Base-by-base conservation (phyloP, 2,888 invertebrate species). In the Pachliopta kotzebuea region DNA sequence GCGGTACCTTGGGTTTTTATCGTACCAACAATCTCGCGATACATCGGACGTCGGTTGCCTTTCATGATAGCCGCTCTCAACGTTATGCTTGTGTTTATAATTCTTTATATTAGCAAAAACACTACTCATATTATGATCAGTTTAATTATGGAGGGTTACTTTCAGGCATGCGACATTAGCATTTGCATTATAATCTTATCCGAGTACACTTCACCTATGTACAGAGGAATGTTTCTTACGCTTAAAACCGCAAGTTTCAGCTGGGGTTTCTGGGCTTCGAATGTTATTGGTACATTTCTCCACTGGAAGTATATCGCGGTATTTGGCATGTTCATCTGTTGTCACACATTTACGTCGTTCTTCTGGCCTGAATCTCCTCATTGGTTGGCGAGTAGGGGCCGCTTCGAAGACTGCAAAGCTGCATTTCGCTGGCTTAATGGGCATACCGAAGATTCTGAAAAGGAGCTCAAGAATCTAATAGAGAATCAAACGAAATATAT, bases 211-310 rank as follows among this genome's bases (percentile, higher is more conserved):
- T 77, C 79, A 52, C 79, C 84, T 1, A 74, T 75, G 23, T 80
- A 83, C 55, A 72, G 84, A 57, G 83, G 83, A 8, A 69, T 82
- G 23, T 81, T 82, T 56, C 75, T 79, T 70, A 75, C 80, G 62
- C 76, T 82, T 17, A 80, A 83, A 69, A 77, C 81, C 0, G 81
- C 81, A 1, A 74, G 80, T 60, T 75, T 77, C 58, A 79, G 77
- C 65, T 84, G 80, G 77, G 84, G 83, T 0, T 77, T 84, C 3
- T 84, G 82, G 83, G 74, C 79, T 2, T 76, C 84, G 0, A 83
- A 84, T 68, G 74, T 77, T 1, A 76, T 81, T 0, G 83, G 82
- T 24, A 80, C 81, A 2, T 84, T 79, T 63, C 76, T 70, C 4
- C 74, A 80, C 62, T 83, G 81, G 81, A 81, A 72, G 50, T 74